phyloP scores from a whole-genome alignment of 92 coral and sea anemone species.

The Heliopora coerulea region DNA sequence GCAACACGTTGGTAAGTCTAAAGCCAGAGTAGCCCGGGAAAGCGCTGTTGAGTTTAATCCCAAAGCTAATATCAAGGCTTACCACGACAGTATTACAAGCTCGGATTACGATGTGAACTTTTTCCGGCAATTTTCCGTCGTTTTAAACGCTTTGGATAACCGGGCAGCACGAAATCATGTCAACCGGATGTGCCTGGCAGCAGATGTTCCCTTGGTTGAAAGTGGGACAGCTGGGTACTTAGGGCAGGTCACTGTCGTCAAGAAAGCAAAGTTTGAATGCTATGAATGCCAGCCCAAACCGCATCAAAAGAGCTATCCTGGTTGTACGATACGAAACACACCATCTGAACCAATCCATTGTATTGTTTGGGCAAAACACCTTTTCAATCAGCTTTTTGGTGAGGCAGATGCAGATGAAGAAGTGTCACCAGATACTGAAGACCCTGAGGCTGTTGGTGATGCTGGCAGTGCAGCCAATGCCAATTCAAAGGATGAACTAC shows the following conservation, averaged over 20 bases:
- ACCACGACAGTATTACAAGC: constrained; percentile 87
- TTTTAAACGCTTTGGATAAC: constrained; percentile 96
- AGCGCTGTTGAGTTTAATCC: constrained; percentile 93
- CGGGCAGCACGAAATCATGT: constrained; percentile 99
- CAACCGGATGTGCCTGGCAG: constrained; percentile 96
- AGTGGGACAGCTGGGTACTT: constrained; percentile 98
- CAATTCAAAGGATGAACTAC: constrained; percentile 57
- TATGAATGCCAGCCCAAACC: constrained; percentile 99
- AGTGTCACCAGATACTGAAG: constrained; percentile 98
- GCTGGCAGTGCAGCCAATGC: constrained; percentile 84
- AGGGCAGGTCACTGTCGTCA: constrained; percentile 92
- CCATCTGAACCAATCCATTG: constrained; percentile 99
- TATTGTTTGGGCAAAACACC: constrained; percentile 99
- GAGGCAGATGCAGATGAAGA: constrained; percentile 99
- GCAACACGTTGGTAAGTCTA: constrained; percentile 94
- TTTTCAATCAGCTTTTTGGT: constrained; percentile 94
- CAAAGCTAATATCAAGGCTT: constrained; percentile 76
- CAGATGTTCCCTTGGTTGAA: constrained; percentile 90
- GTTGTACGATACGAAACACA: constrained; percentile 95
- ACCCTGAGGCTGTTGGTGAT: constrained; percentile 89
- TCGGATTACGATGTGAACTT: constrained; percentile 82
- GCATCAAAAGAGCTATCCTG: constrained; percentile 89
- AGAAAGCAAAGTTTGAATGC: constrained; percentile 90
- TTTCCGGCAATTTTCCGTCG: constrained; percentile 86
- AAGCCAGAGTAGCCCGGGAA: constrained; percentile 95